These are phyloP conservation scores for Doryteuthis pealeii DNA, from an alignment of 1,140 invertebrate species.

Conservation along the genomic window DNA sequence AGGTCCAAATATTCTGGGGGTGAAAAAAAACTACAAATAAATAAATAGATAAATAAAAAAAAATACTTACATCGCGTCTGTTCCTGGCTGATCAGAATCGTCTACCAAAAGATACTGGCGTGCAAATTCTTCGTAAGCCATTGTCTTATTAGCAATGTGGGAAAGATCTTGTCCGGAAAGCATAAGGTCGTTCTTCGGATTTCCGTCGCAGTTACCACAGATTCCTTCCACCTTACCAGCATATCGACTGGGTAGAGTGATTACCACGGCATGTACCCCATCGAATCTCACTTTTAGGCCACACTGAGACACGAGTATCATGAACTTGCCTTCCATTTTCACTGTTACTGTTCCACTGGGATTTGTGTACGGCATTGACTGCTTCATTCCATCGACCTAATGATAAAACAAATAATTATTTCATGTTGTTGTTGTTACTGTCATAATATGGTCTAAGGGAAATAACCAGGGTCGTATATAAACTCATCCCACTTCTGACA, in stretches of 20 bases:
- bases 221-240: constrained; percentile 79
- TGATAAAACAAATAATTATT: no score
- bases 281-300: constrained; percentile 17
- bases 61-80: constrained; percentile 12
- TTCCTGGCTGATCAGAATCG: constrained; percentile 17
- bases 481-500: no score
- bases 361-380: background rate
- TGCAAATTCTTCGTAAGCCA: constrained; percentile 11
- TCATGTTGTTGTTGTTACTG: no score
- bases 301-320: constrained; percentile 5
- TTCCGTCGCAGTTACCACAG: constrained; percentile 80
- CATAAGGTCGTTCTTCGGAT: constrained; percentile 60
- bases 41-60: background rate
- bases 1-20: no score
- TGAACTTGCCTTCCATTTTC: background rate
- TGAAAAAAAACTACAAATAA: no score
- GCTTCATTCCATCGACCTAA: background rate
- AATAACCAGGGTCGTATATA: no score
- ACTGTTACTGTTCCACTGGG: background rate
- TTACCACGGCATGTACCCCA: constrained; percentile 32
- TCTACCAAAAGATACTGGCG: constrained; percentile 16
- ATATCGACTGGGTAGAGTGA: constrained; percentile 75
- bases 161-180: constrained; percentile 3
- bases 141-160: constrained; percentile 4
- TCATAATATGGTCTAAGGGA: no score